Evolutionary conservation across 2,888 invertebrate species (phyloP).

Genomic region (Corbicula japonica): DNA sequence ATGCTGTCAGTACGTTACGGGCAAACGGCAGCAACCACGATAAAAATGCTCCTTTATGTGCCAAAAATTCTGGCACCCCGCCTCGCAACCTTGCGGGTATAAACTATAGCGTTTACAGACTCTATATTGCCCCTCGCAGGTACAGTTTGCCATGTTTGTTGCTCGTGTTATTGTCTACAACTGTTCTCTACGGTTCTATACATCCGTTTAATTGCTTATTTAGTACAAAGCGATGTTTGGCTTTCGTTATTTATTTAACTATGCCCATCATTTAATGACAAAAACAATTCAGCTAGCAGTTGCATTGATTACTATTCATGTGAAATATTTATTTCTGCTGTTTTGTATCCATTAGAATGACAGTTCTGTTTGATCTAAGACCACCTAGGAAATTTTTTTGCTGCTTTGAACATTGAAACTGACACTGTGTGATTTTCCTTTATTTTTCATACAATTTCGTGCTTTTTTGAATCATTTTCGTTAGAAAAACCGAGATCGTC

Average conservation of each 20-base stretch:
- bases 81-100: slow-evolving; percentile 20
- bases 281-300: slow-evolving; percentile 58
- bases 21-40: slow-evolving; percentile 33
- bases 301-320: too few species aligned
- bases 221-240: slow-evolving; percentile 52
- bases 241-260: slow-evolving; percentile 47
- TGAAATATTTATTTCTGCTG: too few species aligned
- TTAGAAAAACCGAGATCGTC: too few species aligned
- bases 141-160: slow-evolving; percentile 43
- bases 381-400: too few species aligned
- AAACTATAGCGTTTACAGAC: slow-evolving; percentile 25
- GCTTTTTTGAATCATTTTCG: too few species aligned
- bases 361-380: too few species aligned
- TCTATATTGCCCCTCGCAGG: slow-evolving; percentile 32
- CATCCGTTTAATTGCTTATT: slow-evolving; percentile 58
- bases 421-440: too few species aligned
- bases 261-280: slow-evolving; percentile 54
- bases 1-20: slow-evolving; percentile 36
- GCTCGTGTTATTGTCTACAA: slow-evolving; percentile 38
- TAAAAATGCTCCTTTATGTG: slow-evolving; percentile 32
- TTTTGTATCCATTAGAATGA: too few species aligned
- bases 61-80: slow-evolving; percentile 32
- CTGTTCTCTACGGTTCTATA: slow-evolving; percentile 26
- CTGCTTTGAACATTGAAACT: too few species aligned
- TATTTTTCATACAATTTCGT: too few species aligned